Base-by-base conservation (phyloP, 2,797 vertebrate genomes). In the Xerus rutilus region DNA sequence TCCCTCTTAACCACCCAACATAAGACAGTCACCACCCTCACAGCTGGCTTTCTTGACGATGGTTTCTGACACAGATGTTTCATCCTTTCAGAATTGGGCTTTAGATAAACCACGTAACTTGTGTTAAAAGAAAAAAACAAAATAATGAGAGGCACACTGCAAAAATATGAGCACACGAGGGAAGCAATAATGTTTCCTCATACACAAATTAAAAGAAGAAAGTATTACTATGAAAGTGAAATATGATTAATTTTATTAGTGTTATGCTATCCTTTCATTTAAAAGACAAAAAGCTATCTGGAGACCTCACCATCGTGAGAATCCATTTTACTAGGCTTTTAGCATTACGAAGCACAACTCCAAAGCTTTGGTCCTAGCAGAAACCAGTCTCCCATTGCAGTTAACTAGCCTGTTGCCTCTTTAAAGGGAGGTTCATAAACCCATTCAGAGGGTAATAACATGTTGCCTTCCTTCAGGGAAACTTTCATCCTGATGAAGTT, bases 251-350 rank as follows among this genome's bases (percentile, higher is more conserved):
- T 23, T 13, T 47, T 86, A 89, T 96, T 94, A 77, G 81, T n/a
- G 52, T 83, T 89, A 57, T 67, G 79, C 70, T 81, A 82, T 67
- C 74, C 94, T 96, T 96, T 94, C 94, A 72, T 74, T 95, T 96
- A 78, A 84, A 91, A 78, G 74, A 86, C 54, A 57, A 35, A 96
- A 95, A 82, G 70, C 82, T 76, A 39, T 73, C 87, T 77, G 86
- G 78, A 62, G 84, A 76, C 69, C 78, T 88, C 67, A 64, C 5
- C 6, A 25, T 43, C 43, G 0, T 69, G 95, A 96, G 92, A 97
- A 97, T 59, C 85, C 78, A 32, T 64, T 98, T 98, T 97, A 98
- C 64, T 96, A 95, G 96, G 95, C 95, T 79, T 91, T 91, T 62
- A 83, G 65, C 82, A 8, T 96, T 90, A 94, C 13, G 15, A 89